These are phyloP conservation scores for Corythaeola cristata DNA, from an alignment of 2,113 vertebrate species.

Conservation along the genomic window DNA sequence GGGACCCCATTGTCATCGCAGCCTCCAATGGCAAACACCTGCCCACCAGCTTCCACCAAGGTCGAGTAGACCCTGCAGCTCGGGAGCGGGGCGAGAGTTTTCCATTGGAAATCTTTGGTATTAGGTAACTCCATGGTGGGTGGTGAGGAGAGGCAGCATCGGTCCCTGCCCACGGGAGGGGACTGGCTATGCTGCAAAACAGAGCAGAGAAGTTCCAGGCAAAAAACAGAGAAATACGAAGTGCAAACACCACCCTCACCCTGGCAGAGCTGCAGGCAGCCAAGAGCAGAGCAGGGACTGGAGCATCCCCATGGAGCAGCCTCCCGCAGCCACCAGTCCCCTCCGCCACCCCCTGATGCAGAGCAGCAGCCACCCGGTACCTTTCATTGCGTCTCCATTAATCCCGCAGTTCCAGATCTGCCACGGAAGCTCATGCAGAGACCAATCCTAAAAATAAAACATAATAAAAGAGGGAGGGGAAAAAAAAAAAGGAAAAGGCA, in stretches of 20 bases:
- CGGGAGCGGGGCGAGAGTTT: slow-evolving; percentile 86
- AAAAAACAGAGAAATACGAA: not conserved
- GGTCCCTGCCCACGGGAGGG: not conserved
- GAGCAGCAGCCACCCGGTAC: not conserved
- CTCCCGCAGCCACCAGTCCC: not conserved
- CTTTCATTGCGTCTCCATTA: slow-evolving; percentile 3
- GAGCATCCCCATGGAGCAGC: not conserved
- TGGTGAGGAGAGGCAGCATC: not conserved
- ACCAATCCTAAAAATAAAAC: slow-evolving; percentile 4
- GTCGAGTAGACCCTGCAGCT: slow-evolving; percentile 90
- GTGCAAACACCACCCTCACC: not conserved
- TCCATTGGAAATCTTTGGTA: slow-evolving; percentile 92
- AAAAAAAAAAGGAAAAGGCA: not conserved
- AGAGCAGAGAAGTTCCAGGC: not conserved
- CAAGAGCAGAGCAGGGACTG: not conserved
- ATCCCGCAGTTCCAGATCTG: not conserved
- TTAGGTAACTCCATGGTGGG: slow-evolving; percentile 83
- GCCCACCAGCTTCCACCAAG: slow-evolving; percentile 86
- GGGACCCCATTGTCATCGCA: slow-evolving; percentile 88
- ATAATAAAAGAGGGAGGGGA: not conserved
- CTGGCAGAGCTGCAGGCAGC: not conserved
- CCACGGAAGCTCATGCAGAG: not conserved
- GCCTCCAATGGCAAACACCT: slow-evolving; percentile 92
- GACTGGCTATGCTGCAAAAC: not conserved
- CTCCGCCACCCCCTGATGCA: not conserved